Evolutionary conservation across 2,888 invertebrate species (phyloP), one percentile per base, ranked within the genome.

Genomic region (Rotaria sp.): DNA sequence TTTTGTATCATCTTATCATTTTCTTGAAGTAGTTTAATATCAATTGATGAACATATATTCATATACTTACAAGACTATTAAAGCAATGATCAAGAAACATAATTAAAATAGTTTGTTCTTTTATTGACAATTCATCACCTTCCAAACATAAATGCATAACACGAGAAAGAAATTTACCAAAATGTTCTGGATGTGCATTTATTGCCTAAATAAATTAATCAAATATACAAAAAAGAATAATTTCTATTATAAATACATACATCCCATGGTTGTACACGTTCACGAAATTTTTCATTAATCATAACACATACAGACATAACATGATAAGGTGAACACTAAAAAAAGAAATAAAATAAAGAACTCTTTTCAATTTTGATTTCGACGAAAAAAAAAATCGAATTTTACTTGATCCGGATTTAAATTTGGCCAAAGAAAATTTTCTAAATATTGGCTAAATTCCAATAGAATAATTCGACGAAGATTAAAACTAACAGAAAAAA

Each of bases 221-320:
- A 10, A 84, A 55, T 48, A 45, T 21, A 35, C 4, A 80, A 88
- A 7, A 7, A 38, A 45, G n/a, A 67, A 18, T 13, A 10, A 15
- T 26, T n/a, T 11, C 13, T 10, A 11, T 45, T 26, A 15, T 30
- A 8, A 8, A 80, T 80, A 80, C 80, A 26, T 80, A 80, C 80
- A 41, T 86, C 85, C 98, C 98, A 99, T 8, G 97, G 96, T 87
- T 95, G 95, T 18, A 98, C 96, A 85, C 98, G 93, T 92, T 99
- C 99, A 2, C 98, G 93, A 90, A 97, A 96, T 91, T 99, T 99
- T 91, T 99, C 98, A 92, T 99, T 99, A 84, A 98, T 94, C 95
- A 99, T 96, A 0, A 96, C 94, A n/a, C 96, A 95, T 88, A 99
- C 96, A 0, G 97, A 97, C 94, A 99, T 94, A 90, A 97, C 94